Evolutionary conservation across 2,113 vertebrate genomes (phyloP).

Genomic region (Sturnus vulgaris): DNA sequence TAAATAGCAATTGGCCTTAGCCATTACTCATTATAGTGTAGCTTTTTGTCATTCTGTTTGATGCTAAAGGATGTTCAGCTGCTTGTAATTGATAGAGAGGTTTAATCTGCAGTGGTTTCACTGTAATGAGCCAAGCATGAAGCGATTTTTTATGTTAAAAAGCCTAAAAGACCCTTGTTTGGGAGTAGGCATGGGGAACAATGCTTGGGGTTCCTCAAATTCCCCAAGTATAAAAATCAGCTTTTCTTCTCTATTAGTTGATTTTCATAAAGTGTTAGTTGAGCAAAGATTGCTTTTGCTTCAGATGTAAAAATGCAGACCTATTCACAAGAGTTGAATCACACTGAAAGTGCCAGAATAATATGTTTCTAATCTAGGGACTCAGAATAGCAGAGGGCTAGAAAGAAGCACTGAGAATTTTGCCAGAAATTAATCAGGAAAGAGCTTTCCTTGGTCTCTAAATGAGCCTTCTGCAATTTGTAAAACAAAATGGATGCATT

Average conservation of each 20-base stretch:
- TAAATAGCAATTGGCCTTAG: constrained; percentile 64
- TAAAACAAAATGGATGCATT: neutral
- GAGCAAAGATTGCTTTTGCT: constrained; percentile 22
- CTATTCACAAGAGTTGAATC: neutral
- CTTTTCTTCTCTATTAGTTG: neutral
- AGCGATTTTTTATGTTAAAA: constrained; percentile 37
- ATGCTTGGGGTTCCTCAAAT: constrained; percentile 1
- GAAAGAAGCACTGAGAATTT: neutral
- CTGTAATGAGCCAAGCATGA: constrained; percentile 47
- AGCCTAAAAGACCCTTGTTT: neutral
- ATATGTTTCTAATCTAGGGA: neutral
- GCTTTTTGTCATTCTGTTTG: constrained; percentile 70
- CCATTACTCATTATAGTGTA: constrained; percentile 58
- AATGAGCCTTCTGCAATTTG: neutral
- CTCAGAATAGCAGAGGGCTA: neutral
- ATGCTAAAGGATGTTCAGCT: constrained; percentile 62
- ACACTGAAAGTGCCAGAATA: neutral
- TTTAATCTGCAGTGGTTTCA: constrained; percentile 59
- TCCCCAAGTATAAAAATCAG: neutral
- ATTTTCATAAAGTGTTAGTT: neutral
- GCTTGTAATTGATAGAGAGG: constrained; percentile 58
- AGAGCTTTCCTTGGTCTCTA: neutral
- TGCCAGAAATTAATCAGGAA: neutral
- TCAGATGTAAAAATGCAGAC: constrained; percentile 22
- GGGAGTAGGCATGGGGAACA: neutral